Conservation (phyloP, 2,888 invertebrate genomes). For the Anthoptus insignis region DNA sequence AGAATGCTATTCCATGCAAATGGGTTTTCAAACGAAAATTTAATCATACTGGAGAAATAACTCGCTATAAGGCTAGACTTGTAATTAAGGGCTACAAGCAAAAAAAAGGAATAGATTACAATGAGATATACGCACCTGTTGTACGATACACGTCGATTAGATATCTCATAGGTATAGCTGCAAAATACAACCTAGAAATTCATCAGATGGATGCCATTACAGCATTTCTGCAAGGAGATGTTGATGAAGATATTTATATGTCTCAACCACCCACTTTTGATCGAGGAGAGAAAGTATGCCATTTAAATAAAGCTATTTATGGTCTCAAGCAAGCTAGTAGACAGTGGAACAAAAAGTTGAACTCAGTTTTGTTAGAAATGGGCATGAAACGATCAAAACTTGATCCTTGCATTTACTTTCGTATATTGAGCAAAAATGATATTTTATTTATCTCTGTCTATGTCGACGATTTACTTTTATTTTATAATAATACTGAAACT, state of each 20-base stretch:
- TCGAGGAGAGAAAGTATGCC: neutral
- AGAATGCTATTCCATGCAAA: conserved; percentile 47
- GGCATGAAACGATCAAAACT: too few relatives aligned
- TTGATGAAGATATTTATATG: conserved; percentile 42
- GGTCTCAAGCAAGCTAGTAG: too few relatives aligned
- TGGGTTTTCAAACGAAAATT: conserved; percentile 51
- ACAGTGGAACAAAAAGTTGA: too few relatives aligned
- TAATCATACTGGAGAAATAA: conserved; percentile 43
- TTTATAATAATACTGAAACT: too few relatives aligned
- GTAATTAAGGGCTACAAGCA: conserved; percentile 53
- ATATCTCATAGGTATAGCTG: conserved; percentile 36
- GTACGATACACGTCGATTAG: conserved; percentile 36
- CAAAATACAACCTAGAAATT: conserved; percentile 34
- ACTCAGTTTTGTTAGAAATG: too few relatives aligned
- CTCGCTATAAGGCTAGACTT: conserved; percentile 49
- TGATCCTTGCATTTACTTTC: too few relatives aligned
- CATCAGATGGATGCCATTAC: conserved; percentile 22
- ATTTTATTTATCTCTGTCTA: too few relatives aligned
- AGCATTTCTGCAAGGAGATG: conserved; percentile 38
- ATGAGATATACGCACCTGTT: conserved; percentile 42
- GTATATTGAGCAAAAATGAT: too few relatives aligned
- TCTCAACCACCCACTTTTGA: conserved; percentile 37
- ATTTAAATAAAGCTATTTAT: neutral
- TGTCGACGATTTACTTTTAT: too few relatives aligned
- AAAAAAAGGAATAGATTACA: conserved; percentile 37